Percentiles rank a stretch among this genome's conserved stretches.
Evolutionary conservation across 2,888 invertebrate genomes (phyloP).

Genomic region (Pemphredon lugubris): DNA sequence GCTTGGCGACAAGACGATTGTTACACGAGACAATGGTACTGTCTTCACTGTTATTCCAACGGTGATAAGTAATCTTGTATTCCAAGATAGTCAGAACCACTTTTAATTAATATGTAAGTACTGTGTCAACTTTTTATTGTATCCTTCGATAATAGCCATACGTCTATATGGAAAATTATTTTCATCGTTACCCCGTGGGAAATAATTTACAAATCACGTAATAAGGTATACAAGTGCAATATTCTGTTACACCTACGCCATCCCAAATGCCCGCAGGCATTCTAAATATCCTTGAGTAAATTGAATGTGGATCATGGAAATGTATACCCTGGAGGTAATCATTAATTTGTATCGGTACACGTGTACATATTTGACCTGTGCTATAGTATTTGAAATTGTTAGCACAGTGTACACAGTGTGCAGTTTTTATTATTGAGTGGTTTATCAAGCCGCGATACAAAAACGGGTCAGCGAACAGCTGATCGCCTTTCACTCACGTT

Average conservation of each 20-base stretch:
- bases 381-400: neutral
- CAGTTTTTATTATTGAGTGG: neutral
- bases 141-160: too few relatives aligned
- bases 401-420: too few relatives aligned
- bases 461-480: constrained; percentile 39
- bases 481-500: constrained; percentile 52
- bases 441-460: constrained; percentile 18
- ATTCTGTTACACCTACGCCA: neutral
- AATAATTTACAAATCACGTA: neutral
- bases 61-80: too few relatives aligned
- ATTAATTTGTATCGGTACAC: neutral
- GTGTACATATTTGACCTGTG: neutral
- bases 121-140: too few relatives aligned
- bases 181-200: neutral
- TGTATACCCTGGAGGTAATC: constrained; percentile 20
- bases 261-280: constrained; percentile 2
- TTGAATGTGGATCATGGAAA: constrained; percentile 55
- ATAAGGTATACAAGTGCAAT: neutral
- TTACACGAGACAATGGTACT: too few relatives aligned
- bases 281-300: constrained; percentile 55
- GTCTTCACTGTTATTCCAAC: too few relatives aligned
- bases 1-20: too few relatives aligned
- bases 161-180: too few relatives aligned
- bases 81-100: too few relatives aligned
- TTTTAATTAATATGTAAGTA: too few relatives aligned